Percentiles rank a stretch among this genome's conserved stretches.
These are phyloP conservation scores for Siniperca undulata DNA, from an alignment of 2,797 vertebrate species.

Conservation along the genomic window DNA sequence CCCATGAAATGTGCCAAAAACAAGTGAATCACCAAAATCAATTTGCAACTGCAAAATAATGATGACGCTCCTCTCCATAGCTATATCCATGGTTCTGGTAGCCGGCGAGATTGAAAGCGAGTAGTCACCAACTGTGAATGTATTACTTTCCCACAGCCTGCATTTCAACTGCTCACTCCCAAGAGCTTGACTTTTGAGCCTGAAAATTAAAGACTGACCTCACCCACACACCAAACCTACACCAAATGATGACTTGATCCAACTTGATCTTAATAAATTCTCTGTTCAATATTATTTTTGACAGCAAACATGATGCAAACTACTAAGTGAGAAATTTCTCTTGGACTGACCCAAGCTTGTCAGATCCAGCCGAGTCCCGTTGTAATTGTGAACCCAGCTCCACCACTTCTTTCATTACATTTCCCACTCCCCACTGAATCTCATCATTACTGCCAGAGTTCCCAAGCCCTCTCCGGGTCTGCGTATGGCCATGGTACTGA, in stretches of 20 bases:
- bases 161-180: constrained; percentile 51
- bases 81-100: constrained; percentile 47
- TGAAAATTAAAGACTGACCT: constrained; percentile 59
- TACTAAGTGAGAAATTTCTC: constrained; percentile 52
- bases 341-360: constrained; percentile 54
- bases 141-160: constrained; percentile 62
- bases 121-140: constrained; percentile 57
- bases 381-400: constrained; percentile 68
- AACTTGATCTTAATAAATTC: constrained; percentile 40
- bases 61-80: constrained; percentile 32
- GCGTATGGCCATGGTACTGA: constrained; percentile 68
- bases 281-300: constrained; percentile 30
- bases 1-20: constrained; percentile 59
- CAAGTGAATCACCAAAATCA: constrained; percentile 62
- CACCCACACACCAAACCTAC: constrained; percentile 35
- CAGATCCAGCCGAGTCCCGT: constrained; percentile 60
- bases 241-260: constrained; percentile 8
- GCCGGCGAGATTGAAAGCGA: constrained; percentile 63
- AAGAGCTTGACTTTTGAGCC: constrained; percentile 54
- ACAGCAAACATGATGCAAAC: constrained; percentile 32
- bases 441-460: constrained; percentile 80
- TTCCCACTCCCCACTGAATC: constrained; percentile 78
- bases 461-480: constrained; percentile 67
- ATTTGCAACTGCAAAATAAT: constrained; percentile 64
- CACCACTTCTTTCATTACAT: constrained; percentile 77